Evolutionary conservation across 2,797 vertebrate species (phyloP), one percentile per base, ranked within the genome.

Genomic region (Pseudochirops cupreus): DNA sequence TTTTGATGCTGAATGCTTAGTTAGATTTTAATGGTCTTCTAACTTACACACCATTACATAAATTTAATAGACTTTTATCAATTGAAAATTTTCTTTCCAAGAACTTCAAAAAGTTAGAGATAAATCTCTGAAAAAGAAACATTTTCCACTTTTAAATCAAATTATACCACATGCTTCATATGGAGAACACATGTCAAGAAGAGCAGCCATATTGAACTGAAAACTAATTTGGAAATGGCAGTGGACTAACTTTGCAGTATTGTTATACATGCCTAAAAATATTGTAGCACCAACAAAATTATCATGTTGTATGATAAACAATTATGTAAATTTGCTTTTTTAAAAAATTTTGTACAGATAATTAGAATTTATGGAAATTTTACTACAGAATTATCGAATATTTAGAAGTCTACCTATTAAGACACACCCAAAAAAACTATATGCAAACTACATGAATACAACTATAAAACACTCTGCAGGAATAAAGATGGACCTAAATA

Each of bases 1-100:
- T 82, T 29, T n/a, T 62, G 91, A 58, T 53, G 33, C 50, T 56
- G 33, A 9, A 57, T 46, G 55, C 67, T 33, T 92, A 93, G 91
- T 94, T 97, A 90, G 93, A 56, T 26, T 90, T 57, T 92, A 56
- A 95, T 95, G 92, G 91, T 89, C 53, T 95, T 97, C 95, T 97
- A 93, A 96, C 96, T 97, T 94, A 90, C 67, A 5, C 16, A 46
- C 18, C 94, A 92, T 95, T 96, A 52, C 21, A 87, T 46, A 46
- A 50, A 46, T 87, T 87, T 87, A 50, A 87, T 87, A 50, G 74
- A 26, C 24, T 87, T 55, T 28, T 46, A 39, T 50, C 39, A 87
- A 50, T 24, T 87, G 24, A 87, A 87, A 87, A 46, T 46, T 87
- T 87, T 28, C 39, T 87, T 87, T 50, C 21, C 74, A 87, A 12